Base-by-base conservation (phyloP, 2,113 vertebrate genomes). In the Coturnix japonica region DNA sequence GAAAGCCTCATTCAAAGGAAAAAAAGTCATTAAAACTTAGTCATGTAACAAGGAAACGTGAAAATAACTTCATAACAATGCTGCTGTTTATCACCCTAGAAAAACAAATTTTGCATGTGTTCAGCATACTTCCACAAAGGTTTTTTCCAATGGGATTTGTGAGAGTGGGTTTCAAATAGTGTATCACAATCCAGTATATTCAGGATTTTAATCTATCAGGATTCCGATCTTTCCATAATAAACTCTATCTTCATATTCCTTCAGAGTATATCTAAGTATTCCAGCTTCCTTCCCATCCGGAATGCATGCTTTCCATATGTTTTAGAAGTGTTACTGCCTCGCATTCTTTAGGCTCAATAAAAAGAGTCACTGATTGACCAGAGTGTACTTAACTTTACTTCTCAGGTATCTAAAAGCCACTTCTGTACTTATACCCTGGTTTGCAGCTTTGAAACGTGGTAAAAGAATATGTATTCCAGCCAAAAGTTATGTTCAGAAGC, bases 21-120 rank as follows among this genome's bases (percentile, higher is more conserved):
- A 86, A 85, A 85, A 89, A 95, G 92, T 88, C 53, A 96, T 95
- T 96, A 95, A 91, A 94, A 81, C 88, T 97, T 96, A 97, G 95
- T 97, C 96, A 97, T 93, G 78, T 89, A 91, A 91, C 84, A 92
- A 89, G 84, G 73, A 95, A 93, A 95, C 85, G 92, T 61, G 90
- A 96, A 96, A 97, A 96, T 96, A 95, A 69, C 70, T 65, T 93
- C 39, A 59, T 88, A 77, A 94, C 91, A 91, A 78, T 85, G 89
- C 89, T 87, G 81, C 89, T 96, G 93, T 97, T 97, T 97, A 95
- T 94, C 83, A 85, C 20, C 53, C 90, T 78, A 90, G 85, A 83
- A 97, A 97, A 97, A 95, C 69, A 96, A 93, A 95, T 81, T 83
- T 44, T 3, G 0, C 90, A 31, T 93, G 92, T 90, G 81, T 94